Conservation (phyloP, 2,113 vertebrate genomes). For the Scytalopus superciliaris region DNA sequence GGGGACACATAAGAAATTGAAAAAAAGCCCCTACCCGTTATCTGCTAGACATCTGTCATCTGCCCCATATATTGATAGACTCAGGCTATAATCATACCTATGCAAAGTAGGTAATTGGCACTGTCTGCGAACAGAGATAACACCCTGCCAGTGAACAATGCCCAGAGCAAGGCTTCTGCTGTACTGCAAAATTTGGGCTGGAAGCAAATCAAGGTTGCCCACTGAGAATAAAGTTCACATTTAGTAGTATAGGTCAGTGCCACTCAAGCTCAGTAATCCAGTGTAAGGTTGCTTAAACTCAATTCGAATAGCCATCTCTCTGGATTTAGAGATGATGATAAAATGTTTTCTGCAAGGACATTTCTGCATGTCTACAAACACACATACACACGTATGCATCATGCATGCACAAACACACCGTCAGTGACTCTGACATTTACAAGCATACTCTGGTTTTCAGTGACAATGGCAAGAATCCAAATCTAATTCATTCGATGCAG, state of each 20-base stretch:
- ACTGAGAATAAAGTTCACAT: not conserved
- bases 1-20: not conserved
- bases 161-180: not conserved
- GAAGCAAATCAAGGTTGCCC: not conserved
- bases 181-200: not conserved
- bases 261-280: not conserved
- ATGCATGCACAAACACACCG: not conserved
- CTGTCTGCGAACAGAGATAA: not conserved
- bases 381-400: not conserved
- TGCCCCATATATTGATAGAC: not conserved
- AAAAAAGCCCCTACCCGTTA: not conserved
- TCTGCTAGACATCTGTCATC: not conserved
- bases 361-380: not conserved
- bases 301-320: not conserved
- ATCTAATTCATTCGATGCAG: not conserved
- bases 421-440: not conserved
- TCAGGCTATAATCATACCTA: not conserved
- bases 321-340: not conserved
- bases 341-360: not conserved
- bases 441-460: not conserved
- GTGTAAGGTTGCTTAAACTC: not conserved
- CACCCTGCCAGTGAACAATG: not conserved
- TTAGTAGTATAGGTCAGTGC: not conserved
- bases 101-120: slow-evolving; percentile 1
- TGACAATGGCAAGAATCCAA: not conserved